Evolutionary conservation across 2,113 vertebrate genomes (phyloP).

Genomic region (Tetrao urogallus): DNA sequence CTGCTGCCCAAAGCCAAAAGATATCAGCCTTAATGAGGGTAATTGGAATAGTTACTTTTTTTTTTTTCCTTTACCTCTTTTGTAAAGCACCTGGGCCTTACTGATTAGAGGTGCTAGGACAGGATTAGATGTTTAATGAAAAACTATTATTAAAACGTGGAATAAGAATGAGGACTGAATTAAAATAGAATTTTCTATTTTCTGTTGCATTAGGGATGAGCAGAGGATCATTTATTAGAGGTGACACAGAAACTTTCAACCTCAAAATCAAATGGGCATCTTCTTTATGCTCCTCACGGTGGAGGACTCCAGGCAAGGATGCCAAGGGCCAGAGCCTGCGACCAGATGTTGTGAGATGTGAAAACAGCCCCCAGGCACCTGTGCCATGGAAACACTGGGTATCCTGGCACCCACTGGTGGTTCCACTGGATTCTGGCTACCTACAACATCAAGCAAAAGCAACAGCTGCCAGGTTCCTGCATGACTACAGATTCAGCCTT

Average conservation of each 20-base stretch:
- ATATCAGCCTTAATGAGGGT: neutral
- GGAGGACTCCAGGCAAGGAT: neutral
- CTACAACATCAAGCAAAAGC: neutral
- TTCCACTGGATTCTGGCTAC: neutral
- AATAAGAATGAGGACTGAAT: neutral
- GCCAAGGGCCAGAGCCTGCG: neutral
- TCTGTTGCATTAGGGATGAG: neutral
- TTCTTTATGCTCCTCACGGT: neutral
- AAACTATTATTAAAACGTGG: neutral
- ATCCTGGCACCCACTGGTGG: rapidly evolving
- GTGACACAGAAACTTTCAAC: neutral
- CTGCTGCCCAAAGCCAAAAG: neutral
- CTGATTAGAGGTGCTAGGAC: neutral
- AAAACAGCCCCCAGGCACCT: neutral
- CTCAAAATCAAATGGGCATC: neutral
- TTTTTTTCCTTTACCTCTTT: neutral
- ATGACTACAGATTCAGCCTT: neutral
- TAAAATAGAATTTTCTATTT: neutral
- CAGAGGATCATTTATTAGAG: neutral
- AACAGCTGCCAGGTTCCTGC: neutral
- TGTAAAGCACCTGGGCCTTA: constrained; percentile 38
- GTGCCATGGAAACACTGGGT: neutral
- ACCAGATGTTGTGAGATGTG: rapidly evolving
- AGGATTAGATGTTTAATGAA: constrained; percentile 17
- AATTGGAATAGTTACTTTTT: neutral